Evolutionary conservation across 2,113 vertebrate genomes (phyloP), one percentile per base, ranked within the genome.

Genomic region (Paramormyrops kingsleyae): DNA sequence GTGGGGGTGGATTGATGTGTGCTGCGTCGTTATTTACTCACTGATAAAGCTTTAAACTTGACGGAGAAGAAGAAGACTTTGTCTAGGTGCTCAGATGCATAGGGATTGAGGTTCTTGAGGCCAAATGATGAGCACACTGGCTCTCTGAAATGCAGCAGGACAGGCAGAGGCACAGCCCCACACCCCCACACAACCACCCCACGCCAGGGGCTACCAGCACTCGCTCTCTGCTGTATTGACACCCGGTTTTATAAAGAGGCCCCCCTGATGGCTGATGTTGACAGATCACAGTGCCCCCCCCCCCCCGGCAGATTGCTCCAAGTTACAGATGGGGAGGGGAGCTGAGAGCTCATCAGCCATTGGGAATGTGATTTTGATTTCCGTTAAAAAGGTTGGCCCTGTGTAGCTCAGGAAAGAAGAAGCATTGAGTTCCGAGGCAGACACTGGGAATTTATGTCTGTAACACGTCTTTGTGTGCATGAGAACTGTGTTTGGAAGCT

Each of bases 171-270:
- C 21, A 59, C 19, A 59, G 0, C 53, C 53, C 53, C 53, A 24
- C 56, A 53, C 9, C 10, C n/a, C 66, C 66, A 74, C 27, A 74
- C 21, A 24, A 59, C 56, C 56, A 59, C 56, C 56, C 94, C 94
- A 91, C 93, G 91, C 92, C 91, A 90, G 90, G 94, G 92, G 95
- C 93, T 94, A 94, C 91, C 92, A 92, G 95, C 95, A 94, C 94
- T 95, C 94, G 93, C 94, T 94, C 94, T 93, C 92, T 90, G 94
- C 92, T 93, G 93, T 96, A 95, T 95, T 92, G 96, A 95, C 96
- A 96, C 93, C 95, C 94, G 94, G 92, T 95, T 97, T 96, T 95
- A 96, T 93, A 96, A 94, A 95, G 92, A 95, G 95, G 93, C 93
- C 91, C 80, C 27, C 91, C 7, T 59, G 90, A 92, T 89, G 42